Evolutionary conservation across 1,140 invertebrate species (phyloP).

Genomic region (Holotrichia oblita): DNA sequence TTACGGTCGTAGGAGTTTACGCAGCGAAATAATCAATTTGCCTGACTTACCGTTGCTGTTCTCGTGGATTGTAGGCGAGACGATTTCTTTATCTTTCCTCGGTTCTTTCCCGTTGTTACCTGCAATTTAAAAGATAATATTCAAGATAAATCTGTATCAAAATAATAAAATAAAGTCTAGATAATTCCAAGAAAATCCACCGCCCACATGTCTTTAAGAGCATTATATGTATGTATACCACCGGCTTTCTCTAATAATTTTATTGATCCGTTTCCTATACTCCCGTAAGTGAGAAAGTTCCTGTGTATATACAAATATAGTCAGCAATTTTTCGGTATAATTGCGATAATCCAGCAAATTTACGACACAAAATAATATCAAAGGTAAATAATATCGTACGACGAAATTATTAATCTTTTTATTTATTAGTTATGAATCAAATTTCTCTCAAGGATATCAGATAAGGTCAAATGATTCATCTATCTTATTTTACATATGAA

Average conservation of each 20-base stretch:
- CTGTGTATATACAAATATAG: not conserved
- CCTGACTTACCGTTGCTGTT: constrained; percentile 65
- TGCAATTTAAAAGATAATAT: constrained; percentile 60
- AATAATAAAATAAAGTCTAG: not conserved
- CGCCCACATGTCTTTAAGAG: not conserved
- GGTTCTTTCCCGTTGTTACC: constrained; percentile 75
- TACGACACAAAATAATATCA: not conserved
- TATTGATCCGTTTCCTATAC: not conserved
- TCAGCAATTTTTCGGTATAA: no score
- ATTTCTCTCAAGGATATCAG: constrained; percentile 12
- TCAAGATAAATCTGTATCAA: not conserved
- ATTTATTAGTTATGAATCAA: constrained; percentile 32
- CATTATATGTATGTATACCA: not conserved
- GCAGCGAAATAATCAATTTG: constrained; percentile 33
- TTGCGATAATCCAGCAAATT: no score
- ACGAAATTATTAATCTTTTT: not conserved
- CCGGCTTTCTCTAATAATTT: not conserved
- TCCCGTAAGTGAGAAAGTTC: not conserved
- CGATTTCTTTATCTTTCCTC: constrained; percentile 70
- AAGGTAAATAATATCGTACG: not conserved
- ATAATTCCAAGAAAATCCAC: not conserved
- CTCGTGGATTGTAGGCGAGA: constrained; percentile 71
- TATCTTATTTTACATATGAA: not conserved
- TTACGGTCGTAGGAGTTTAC: not conserved
- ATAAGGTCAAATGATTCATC: constrained; percentile 28